Evolutionary conservation across 2,113 vertebrate species (phyloP).

Genomic region (Podiceps cristatus): DNA sequence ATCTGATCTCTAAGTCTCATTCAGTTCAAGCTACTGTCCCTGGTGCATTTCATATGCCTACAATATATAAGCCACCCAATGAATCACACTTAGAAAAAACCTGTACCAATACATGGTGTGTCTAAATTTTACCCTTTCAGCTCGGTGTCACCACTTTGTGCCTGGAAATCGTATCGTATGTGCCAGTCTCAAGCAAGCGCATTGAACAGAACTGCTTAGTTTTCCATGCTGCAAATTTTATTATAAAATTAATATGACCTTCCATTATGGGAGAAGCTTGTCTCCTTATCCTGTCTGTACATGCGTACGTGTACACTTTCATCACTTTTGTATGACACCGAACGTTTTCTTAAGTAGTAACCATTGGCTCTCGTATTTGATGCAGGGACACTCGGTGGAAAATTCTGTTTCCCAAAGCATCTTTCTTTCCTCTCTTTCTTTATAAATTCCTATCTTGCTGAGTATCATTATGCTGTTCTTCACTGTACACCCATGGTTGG

Average conservation of each 20-base stretch:
- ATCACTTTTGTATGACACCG: neutral
- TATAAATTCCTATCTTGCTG: fast-evolving
- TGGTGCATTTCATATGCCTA: neutral
- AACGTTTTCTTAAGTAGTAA: neutral
- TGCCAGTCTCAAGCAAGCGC: neutral
- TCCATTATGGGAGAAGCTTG: neutral
- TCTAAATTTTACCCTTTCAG: neutral
- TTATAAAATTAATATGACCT: neutral
- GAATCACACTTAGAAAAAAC: neutral
- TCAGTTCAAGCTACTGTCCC: neutral
- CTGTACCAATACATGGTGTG: neutral
- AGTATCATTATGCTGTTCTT: neutral
- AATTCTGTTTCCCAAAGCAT: neutral
- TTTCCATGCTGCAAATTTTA: neutral
- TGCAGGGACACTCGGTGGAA: neutral
- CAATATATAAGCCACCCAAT: neutral
- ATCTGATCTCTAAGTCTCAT: neutral
- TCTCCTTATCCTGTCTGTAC: neutral
- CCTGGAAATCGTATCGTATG: neutral
- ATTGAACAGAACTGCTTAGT: neutral
- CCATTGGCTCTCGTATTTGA: neutral
- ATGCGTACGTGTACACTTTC: fast-evolving
- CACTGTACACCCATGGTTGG: neutral
- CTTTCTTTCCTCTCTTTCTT: neutral
- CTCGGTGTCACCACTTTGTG: neutral